Evolutionary conservation across 2,888 invertebrate genomes (phyloP), one percentile per base, ranked within the genome.

Genomic region (Eupithecia centaureata): DNA sequence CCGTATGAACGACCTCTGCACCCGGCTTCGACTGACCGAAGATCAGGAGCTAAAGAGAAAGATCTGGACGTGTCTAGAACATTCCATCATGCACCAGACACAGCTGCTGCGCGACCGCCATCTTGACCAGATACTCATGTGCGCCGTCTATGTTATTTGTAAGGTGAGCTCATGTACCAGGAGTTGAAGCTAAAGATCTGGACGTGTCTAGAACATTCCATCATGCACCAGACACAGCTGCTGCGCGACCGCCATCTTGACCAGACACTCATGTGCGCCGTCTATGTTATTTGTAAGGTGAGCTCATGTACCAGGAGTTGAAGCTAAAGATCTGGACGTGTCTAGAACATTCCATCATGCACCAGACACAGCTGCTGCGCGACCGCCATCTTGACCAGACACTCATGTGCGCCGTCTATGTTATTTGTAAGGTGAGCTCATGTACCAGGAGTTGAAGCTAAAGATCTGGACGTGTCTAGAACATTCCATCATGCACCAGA

Each of bases 391-490:
- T 99, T 35, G 99, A 99, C 92, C 99, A 99, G 92, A 95, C 99
- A 75, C 94, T 99, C 62, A 99, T 99, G 98, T 99, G 99, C 91
- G 96, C 98, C 72, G 96, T 99, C 73, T 99, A 99, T 90, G 97
- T 99, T 70, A 97, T 98, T 79, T 97, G 97, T 85, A 97, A 97
- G 94, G 96, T 97, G 68, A 78, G 92, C n/a, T n/a, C 38, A 2
- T 38, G n/a, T 70, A 94, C 71, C 94, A 95, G 52, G 96, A 96
- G 75, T 87, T 97, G 70, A 95, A 96, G 75, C 95, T 95, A 69
- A 98, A 98, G 92, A 98, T 99, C 78, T 99, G 99, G 99, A 99
- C 99, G 0, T 97, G 98, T 78, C 97, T 99, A 80, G 99, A 99
- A 87, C 95, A 98, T 89, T 96, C 97, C 3, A 94, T 99, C 77